A percentile compares a stretch with the other conserved stretches of the same genome.
Conservation (phyloP, 2,113 vertebrate species). For the Bufo gargarizans region DNA sequence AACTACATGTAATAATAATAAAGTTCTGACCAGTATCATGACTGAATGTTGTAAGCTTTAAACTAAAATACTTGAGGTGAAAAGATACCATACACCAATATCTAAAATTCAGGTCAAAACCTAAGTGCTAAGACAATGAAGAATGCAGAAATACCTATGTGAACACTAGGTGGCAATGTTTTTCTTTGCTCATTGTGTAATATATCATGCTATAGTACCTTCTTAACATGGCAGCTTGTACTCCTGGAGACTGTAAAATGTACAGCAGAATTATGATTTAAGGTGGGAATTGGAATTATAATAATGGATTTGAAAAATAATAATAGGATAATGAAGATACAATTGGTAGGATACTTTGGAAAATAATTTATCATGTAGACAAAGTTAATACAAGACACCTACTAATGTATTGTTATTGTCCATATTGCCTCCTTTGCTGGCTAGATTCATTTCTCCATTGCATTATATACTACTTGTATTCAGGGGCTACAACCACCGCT, state of each 20-base stretch:
- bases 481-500: no score
- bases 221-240: neutral
- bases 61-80: neutral
- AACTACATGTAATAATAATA: neutral
- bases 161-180: slow-evolving; percentile 24
- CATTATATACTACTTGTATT: no score
- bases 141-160: neutral
- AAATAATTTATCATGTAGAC: neutral
- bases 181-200: neutral
- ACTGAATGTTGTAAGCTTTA: neutral
- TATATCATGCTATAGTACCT: neutral
- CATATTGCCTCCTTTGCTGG: no score
- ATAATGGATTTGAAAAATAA: neutral
- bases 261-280: neutral
- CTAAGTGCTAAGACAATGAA: no score
- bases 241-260: neutral
- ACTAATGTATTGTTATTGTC: no score
- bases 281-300: neutral
- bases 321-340: neutral
- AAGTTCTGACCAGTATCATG: neutral
- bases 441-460: no score
- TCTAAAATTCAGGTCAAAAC: no score
- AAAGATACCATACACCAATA: neutral
- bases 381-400: no score
- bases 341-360: neutral